Evolutionary conservation across 2,113 vertebrate genomes (phyloP).

Genomic region (Myotis lucifugus): DNA sequence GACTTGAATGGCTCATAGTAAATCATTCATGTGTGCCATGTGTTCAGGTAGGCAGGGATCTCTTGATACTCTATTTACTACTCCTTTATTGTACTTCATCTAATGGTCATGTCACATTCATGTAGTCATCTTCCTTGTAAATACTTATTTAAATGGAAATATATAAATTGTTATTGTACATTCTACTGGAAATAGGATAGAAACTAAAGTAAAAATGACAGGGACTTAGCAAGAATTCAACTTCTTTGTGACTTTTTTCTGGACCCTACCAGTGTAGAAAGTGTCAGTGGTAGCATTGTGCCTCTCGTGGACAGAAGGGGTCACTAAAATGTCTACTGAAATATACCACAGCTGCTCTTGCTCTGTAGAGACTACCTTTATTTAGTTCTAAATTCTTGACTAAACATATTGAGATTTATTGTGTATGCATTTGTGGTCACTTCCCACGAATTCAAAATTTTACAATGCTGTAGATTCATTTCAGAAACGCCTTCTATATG

Average conservation of each 20-base stretch:
- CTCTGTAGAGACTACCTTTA: not conserved
- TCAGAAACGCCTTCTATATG: not conserved
- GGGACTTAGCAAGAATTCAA: not conserved
- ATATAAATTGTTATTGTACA: fast-evolving
- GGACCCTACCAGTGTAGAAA: not conserved
- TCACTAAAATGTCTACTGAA: not conserved
- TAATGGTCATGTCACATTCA: not conserved
- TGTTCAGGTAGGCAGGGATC: not conserved
- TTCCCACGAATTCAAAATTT: not conserved
- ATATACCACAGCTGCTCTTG: not conserved
- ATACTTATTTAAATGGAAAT: not conserved
- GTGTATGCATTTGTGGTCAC: not conserved
- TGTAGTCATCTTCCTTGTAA: not conserved
- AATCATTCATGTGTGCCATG: not conserved
- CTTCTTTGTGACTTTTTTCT: not conserved
- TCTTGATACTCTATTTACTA: not conserved
- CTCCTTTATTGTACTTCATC: not conserved
- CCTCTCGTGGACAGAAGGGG: not conserved
- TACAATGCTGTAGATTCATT: not conserved
- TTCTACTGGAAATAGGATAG: not conserved
- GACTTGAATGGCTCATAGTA: not conserved
- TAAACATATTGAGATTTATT: not conserved
- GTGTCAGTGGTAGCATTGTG: not conserved
- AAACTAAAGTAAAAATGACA: not conserved
- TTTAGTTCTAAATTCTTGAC: not conserved